phyloP scores from a whole-genome alignment of 2,797 vertebrate genomes.

The Chloroceryle amazona region DNA sequence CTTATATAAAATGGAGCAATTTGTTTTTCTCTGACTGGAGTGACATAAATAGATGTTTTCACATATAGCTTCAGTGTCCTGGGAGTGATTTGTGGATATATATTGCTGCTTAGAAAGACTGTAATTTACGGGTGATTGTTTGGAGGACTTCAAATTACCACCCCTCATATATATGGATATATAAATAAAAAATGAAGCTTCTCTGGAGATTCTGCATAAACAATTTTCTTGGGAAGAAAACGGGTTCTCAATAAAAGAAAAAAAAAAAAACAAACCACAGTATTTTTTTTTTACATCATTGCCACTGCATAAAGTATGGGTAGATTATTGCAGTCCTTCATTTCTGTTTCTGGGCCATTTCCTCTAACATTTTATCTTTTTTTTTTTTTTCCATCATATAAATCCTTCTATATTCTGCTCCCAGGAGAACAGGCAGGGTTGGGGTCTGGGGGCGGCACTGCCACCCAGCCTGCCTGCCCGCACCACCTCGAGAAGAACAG shows the following conservation, averaged over 20 bases:
- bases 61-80: constrained; percentile 19
- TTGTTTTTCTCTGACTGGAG: constrained; percentile 33
- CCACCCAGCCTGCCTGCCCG: not conserved
- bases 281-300: constrained; percentile 39
- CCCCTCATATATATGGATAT: constrained; percentile 67
- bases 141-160: constrained; percentile 70
- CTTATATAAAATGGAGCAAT: constrained; percentile 11
- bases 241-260: constrained; percentile 63
- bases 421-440: not conserved
- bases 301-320: constrained; percentile 46
- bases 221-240: constrained; percentile 72
- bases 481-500: too few relatives aligned
- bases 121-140: constrained; percentile 77
- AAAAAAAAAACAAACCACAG: not conserved
- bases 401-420: constrained; percentile 37
- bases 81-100: constrained; percentile 67
- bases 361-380: constrained; percentile 53
- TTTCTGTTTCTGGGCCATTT: constrained; percentile 64
- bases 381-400: constrained; percentile 23
- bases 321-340: constrained; percentile 68
- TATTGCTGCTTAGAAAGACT: constrained; percentile 58
- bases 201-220: constrained; percentile 68
- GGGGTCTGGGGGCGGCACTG: not conserved
- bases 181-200: constrained; percentile 75
- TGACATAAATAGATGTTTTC: constrained; percentile 44